These are phyloP conservation scores for Diaprepes abbreviatus DNA, from an alignment of 2,888 invertebrate species.

Conservation along the genomic window DNA sequence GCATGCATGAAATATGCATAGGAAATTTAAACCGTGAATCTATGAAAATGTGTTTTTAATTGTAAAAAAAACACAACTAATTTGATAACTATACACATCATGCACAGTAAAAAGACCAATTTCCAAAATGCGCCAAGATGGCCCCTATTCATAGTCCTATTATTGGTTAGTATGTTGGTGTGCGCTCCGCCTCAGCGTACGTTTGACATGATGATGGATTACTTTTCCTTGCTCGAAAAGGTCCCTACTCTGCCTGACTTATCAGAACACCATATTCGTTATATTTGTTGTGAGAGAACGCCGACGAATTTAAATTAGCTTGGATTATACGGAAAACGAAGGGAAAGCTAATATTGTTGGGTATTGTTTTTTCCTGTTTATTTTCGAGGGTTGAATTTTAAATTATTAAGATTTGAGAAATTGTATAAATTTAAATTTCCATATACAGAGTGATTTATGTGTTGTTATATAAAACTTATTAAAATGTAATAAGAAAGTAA, in stretches of 20 bases:
- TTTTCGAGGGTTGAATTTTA: background rate
- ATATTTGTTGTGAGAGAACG: conserved; percentile 19
- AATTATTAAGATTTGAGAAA: background rate
- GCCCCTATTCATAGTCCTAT: conserved; percentile 72
- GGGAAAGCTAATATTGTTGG: conserved; percentile 7
- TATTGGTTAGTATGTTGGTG: conserved; percentile 74
- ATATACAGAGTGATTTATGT: too few relatives aligned
- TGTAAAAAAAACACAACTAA: too few relatives aligned
- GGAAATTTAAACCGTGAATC: too few relatives aligned
- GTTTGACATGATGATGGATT: conserved; percentile 74
- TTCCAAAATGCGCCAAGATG: conserved; percentile 68
- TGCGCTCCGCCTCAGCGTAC: conserved; percentile 73
- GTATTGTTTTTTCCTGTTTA: background rate
- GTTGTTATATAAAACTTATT: too few relatives aligned
- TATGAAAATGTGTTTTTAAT: too few relatives aligned
- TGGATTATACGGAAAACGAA: background rate
- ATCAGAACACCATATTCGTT: conserved; percentile 50
- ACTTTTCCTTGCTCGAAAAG: conserved; percentile 66
- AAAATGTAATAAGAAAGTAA: too few relatives aligned
- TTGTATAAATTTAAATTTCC: too few relatives aligned
- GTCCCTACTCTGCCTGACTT: conserved; percentile 59
- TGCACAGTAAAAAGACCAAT: conserved; percentile 28
- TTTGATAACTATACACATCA: background rate
- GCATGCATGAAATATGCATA: too few relatives aligned
- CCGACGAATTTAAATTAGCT: conserved; percentile 15